Conservation (phyloP, 2,113 vertebrate species). For the Mormyrus lacerda region DNA sequence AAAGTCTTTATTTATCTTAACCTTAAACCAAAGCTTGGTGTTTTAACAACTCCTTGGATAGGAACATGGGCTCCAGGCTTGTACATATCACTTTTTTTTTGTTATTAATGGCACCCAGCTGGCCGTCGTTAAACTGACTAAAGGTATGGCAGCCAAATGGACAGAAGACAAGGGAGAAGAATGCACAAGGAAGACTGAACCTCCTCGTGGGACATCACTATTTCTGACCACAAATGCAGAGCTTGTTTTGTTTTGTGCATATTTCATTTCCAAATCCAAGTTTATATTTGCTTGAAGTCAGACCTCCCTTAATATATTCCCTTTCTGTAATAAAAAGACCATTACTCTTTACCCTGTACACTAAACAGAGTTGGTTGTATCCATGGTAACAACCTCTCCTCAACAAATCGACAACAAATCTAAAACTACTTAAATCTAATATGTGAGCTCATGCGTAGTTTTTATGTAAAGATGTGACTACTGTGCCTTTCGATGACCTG, state of each 20-base stretch:
- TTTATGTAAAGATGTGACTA: not conserved
- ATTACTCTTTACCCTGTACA: not conserved
- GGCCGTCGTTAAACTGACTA: not conserved
- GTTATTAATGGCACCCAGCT: constrained; percentile 1
- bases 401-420: not conserved
- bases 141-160: not conserved
- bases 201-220: not conserved
- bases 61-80: not conserved
- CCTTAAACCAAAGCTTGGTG: not conserved
- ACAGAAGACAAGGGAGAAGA: not conserved
- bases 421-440: not conserved
- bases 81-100: not conserved
- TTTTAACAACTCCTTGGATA: not conserved
- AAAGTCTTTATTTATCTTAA: not conserved
- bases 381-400: not conserved
- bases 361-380: not conserved
- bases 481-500: not conserved
- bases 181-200: not conserved
- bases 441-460: not conserved
- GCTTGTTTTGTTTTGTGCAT: constrained; percentile 1
- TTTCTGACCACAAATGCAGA: not conserved
- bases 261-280: not conserved
- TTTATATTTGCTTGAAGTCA: not conserved
- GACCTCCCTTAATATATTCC: not conserved
- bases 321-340: not conserved